Conservation (phyloP, 1,140 invertebrate species). For the Nasonia vitripennis region DNA sequence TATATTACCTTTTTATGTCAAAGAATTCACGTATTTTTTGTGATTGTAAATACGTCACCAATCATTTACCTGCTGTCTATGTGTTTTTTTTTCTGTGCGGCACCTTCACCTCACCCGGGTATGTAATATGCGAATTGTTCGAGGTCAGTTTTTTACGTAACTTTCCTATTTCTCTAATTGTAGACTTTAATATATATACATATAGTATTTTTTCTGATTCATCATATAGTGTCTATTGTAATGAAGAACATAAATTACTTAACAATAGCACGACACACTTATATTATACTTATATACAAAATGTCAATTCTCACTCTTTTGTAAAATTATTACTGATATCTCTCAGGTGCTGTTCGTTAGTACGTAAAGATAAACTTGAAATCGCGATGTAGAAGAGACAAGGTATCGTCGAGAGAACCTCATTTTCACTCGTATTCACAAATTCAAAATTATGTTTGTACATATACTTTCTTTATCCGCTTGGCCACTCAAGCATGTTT, state of each 20-base stretch:
- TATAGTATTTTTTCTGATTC: constrained; percentile 28
- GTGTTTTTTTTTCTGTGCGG: constrained; percentile 66
- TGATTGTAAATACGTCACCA: constrained; percentile 38
- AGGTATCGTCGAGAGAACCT: constrained; percentile 28
- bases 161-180: constrained; percentile 72
- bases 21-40: constrained; percentile 3
- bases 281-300: constrained; percentile 9
- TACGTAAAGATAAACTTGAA: constrained; percentile 10
- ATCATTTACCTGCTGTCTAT: constrained; percentile 67
- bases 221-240: constrained; percentile 19
- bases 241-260: neutral
- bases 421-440: neutral
- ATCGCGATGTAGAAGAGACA: constrained; percentile 5
- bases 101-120: constrained; percentile 44
- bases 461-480: constrained; percentile 19
- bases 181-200: constrained; percentile 38
- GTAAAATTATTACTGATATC: constrained; percentile 35
- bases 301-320: constrained; percentile 30
- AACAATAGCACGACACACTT: constrained; percentile 26
- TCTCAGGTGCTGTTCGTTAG: constrained; percentile 37
- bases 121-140: constrained; percentile 41
- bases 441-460: constrained; percentile 22
- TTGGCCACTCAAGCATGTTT: constrained; percentile 35
- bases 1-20: constrained; percentile 34
- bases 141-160: constrained; percentile 75